phyloP scores from a whole-genome alignment of 2,888 invertebrate species.

The Bursaphelenchus okinawaensis region DNA sequence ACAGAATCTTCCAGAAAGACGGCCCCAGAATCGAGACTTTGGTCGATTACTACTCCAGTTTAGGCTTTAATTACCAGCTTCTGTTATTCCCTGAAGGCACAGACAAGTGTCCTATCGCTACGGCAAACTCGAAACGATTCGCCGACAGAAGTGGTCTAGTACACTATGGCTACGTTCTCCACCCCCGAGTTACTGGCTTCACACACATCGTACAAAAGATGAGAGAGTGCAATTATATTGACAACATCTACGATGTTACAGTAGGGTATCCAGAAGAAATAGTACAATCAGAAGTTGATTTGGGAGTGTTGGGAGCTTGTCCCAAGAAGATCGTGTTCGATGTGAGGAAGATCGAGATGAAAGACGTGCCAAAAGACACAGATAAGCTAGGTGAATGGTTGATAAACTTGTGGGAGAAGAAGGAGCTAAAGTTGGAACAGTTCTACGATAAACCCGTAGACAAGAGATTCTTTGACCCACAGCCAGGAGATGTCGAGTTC shows the following conservation, averaged over 20 bases:
- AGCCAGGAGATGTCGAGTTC: slow-evolving; percentile 20
- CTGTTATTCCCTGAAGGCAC: slow-evolving; percentile 81
- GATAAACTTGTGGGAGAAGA: slow-evolving; percentile 57
- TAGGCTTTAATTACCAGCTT: slow-evolving; percentile 66
- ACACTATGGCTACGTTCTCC: slow-evolving; percentile 72
- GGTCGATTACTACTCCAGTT: slow-evolving; percentile 70
- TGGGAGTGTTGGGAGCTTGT: slow-evolving; percentile 67
- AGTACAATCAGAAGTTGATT: slow-evolving; percentile 72
- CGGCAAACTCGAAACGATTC: slow-evolving; percentile 69
- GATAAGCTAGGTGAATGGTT: slow-evolving; percentile 57
- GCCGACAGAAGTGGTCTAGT: slow-evolving; percentile 67
- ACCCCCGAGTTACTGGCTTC: slow-evolving; percentile 78
- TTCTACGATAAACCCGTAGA: slow-evolving; percentile 24
- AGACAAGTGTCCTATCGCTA: slow-evolving; percentile 71
- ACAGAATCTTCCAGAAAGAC: slow-evolving; percentile 76
- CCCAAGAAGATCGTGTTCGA: slow-evolving; percentile 74
- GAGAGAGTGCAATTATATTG: slow-evolving; percentile 64
- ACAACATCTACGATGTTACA: slow-evolving; percentile 76
- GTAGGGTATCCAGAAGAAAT: slow-evolving; percentile 72
- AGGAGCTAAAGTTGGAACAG: slow-evolving; percentile 57
- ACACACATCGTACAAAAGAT: slow-evolving; percentile 62
- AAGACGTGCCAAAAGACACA: slow-evolving; percentile 52
- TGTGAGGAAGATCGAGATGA: slow-evolving; percentile 62
- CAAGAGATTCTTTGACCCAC: slow-evolving; percentile 17
- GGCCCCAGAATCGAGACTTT: slow-evolving; percentile 67